Conservation (phyloP, 2,113 vertebrate genomes). For the Lontra canadensis region DNA sequence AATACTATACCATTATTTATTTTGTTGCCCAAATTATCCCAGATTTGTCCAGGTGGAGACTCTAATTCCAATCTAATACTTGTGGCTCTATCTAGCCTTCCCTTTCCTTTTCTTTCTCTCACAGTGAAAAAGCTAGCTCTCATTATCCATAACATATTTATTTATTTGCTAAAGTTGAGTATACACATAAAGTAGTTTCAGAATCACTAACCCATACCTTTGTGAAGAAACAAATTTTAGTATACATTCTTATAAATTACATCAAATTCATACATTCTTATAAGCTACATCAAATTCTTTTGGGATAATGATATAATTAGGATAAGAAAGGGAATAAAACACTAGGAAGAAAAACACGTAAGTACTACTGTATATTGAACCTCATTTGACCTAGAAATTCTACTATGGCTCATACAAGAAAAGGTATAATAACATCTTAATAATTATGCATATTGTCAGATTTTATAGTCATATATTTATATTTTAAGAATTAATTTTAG, state of each 20-base stretch:
- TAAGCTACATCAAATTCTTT: conserved; percentile 18
- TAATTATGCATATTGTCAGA: not conserved
- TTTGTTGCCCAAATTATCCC: not conserved
- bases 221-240: conserved; percentile 18
- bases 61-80: not conserved
- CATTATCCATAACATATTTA: conserved; percentile 5
- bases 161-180: conserved; percentile 21
- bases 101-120: not conserved
- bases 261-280: not conserved
- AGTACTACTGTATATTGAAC: not conserved
- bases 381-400: conserved; percentile 23
- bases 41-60: not conserved
- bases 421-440: not conserved
- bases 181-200: not conserved
- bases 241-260: not conserved
- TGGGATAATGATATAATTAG: not conserved
- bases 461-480: not conserved
- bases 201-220: conserved; percentile 25
- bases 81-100: not conserved
- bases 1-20: not conserved
- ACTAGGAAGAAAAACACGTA: not conserved
- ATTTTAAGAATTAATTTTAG: conserved; percentile 20
- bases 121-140: conserved; percentile 34
- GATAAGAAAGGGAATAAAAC: conserved; percentile 3
- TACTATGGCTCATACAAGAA: not conserved